Evolutionary conservation across 2,113 vertebrate species (phyloP).

Genomic region (Setophaga petechia): DNA sequence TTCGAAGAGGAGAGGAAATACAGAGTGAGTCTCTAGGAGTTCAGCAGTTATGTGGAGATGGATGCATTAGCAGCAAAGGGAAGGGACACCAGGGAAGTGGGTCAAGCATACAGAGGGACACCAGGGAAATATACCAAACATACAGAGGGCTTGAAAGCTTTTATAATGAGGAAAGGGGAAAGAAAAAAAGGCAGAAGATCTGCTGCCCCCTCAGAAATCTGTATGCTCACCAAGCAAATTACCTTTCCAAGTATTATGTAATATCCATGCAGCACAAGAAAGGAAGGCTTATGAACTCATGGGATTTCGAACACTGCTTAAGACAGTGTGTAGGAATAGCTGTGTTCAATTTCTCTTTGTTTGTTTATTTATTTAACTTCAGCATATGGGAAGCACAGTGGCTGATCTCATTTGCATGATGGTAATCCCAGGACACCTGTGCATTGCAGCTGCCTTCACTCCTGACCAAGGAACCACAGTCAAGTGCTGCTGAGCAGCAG

Average conservation of each 20-base stretch:
- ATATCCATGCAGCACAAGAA: neutral
- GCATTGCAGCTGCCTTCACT: neutral
- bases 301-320: neutral
- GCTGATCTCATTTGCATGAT: neutral
- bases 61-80: neutral
- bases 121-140: neutral
- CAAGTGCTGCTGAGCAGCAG: neutral
- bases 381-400: neutral
- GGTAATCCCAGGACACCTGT: neutral
- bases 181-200: neutral
- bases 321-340: neutral
- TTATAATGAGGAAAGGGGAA: neutral
- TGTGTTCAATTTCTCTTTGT: neutral
- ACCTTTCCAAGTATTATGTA: neutral
- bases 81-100: neutral
- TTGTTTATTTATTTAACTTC: neutral
- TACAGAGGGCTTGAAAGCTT: neutral
- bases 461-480: neutral
- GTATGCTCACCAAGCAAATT: neutral
- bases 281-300: neutral
- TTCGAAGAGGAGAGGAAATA: conserved; percentile 97
- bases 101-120: neutral
- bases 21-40: conserved; percentile 75
- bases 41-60: neutral
- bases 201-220: neutral